Evolutionary conservation across 2,113 vertebrate genomes (phyloP), one percentile per base, ranked within the genome.

Genomic region (Corythaeola cristata): DNA sequence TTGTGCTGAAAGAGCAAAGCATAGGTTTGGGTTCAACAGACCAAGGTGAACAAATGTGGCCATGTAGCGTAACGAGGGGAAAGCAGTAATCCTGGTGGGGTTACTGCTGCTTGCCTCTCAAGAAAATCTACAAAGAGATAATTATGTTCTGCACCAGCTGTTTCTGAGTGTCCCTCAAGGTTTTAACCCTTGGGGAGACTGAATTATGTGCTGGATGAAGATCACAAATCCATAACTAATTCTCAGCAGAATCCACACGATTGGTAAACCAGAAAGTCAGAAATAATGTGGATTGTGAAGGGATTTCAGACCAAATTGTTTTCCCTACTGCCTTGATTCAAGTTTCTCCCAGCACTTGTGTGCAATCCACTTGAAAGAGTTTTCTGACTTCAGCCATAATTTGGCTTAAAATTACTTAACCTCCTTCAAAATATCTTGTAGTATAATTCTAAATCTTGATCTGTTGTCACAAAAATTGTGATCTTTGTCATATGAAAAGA

Each of bases 1-100:
- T 27, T 30, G 52, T 85, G 18, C 44, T 85, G 6, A 22, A 72
- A 81, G 64, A 72, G 16, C 28, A 75, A 85, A 91, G 26, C 5
- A 9, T 15, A 12, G 15, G 6, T 88, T 95, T 49, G 58, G 13
- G 26, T 88, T 85, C 55, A 50, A 12, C n/a, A 50, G 55, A 44
- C 11, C 35, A 58, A 83, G 21, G 27, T 41, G 35, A 71, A 68
- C 49, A 80, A 90, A 23, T 1, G 6, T 30, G 56, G 6, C 45
- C 73, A 24, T 1, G 0, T 15, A n/a, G 30, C 6, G 7, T 62
- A 50, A 66, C 0, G 0, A 53, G 16, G 11, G 28, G 47, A 86
- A 64, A 77, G 32, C 21, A 44, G 45, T 1, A 1, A 8, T 88
- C 35, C 5, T 8, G 15, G 15, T 41, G 24, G 14, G 17, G 21